Evolutionary conservation across 2,113 vertebrate genomes (phyloP).

Genomic region (Arenaria interpres): DNA sequence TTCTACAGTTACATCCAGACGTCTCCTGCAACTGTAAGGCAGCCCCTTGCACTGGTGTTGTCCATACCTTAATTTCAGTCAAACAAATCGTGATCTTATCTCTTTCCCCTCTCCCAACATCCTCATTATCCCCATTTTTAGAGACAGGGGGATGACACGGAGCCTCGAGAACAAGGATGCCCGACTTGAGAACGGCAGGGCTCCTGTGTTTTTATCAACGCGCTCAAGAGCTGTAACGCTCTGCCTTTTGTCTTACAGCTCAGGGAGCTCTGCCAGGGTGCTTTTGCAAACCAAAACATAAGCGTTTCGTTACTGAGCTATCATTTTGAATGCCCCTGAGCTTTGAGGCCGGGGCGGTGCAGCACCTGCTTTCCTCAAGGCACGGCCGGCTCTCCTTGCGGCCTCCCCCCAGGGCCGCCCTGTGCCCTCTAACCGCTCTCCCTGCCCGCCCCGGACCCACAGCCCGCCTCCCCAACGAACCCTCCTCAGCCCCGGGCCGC

Average conservation of each 20-base stretch:
- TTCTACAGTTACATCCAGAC: background rate
- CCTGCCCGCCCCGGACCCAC: background rate
- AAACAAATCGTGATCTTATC: rapidly evolving
- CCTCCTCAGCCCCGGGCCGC: background rate
- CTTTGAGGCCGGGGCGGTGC: too few species aligned
- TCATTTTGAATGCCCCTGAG: rapidly evolving
- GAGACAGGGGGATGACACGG: background rate
- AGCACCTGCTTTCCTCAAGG: rapidly evolving
- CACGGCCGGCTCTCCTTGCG: background rate
- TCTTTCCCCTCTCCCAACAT: background rate
- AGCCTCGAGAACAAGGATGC: background rate
- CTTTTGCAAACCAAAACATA: background rate
- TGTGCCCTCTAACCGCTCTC: rapidly evolving
- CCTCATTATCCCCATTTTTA: rapidly evolving
- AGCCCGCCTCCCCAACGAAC: background rate
- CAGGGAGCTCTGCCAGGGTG: rapidly evolving
- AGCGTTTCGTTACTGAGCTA: too few species aligned
- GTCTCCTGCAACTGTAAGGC: background rate
- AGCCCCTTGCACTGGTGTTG: too few species aligned
- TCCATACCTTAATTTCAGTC: too few species aligned
- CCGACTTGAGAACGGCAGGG: rapidly evolving
- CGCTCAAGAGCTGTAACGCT: background rate
- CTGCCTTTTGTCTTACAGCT: background rate
- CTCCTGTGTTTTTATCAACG: rapidly evolving
- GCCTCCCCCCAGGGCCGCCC: rapidly evolving